Evolutionary conservation across 2,797 vertebrate species (phyloP).

Genomic region (Acipenser oxyrinchus): DNA sequence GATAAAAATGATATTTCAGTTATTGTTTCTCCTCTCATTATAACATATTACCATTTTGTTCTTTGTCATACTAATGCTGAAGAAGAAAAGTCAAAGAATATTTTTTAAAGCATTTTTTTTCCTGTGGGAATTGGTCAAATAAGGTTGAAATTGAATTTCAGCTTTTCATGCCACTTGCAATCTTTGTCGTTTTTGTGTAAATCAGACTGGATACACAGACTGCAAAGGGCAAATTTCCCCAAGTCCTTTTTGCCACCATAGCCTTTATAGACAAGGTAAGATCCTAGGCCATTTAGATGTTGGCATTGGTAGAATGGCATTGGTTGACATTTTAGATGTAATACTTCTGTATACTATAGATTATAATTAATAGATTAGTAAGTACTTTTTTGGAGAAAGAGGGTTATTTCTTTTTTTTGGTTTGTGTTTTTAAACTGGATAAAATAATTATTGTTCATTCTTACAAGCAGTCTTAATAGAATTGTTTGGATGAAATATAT

Average conservation of each 20-base stretch:
- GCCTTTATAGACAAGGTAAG: not conserved
- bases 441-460: no score
- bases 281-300: not conserved
- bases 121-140: not conserved
- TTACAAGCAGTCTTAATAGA: no score
- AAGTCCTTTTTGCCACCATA: not conserved
- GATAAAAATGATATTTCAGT: not conserved
- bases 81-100: not conserved
- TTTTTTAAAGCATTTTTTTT: not conserved
- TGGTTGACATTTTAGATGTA: not conserved
- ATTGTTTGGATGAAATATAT: no score
- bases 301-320: not conserved
- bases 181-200: slow-evolving; percentile 1
- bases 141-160: not conserved
- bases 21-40: not conserved
- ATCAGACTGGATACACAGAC: not conserved
- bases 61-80: no score
- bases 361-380: no score
- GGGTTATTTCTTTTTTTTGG: no score
- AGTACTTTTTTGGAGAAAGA: no score
- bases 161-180: not conserved
- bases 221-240: not conserved
- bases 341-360: not conserved
- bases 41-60: not conserved
- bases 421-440: no score